These are phyloP conservation scores for Drosophila pruinosa DNA, from an alignment of 1,140 invertebrate genomes.

Conservation along the genomic window DNA sequence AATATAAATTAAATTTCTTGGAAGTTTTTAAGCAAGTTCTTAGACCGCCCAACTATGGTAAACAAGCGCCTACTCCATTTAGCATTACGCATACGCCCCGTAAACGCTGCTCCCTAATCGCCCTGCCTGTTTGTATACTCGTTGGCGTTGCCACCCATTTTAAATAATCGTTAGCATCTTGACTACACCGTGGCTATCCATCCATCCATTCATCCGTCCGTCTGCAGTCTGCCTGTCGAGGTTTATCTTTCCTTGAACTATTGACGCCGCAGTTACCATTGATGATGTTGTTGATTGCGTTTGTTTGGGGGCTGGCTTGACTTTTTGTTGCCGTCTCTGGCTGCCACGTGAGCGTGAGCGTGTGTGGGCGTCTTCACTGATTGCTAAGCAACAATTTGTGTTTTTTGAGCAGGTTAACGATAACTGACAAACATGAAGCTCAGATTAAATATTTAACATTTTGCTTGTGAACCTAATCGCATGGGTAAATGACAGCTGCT, in stretches of 20 bases:
- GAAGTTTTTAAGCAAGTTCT: constrained; percentile 12
- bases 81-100: constrained; percentile 42
- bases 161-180: constrained; percentile 27
- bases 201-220: background rate
- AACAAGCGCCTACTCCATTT: constrained; percentile 15
- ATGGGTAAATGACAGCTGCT: constrained; percentile 39
- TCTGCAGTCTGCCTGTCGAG: background rate
- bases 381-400: constrained; percentile 52
- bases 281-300: constrained; percentile 58
- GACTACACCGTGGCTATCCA: background rate
- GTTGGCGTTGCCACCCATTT: constrained; percentile 41
- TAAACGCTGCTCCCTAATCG: background rate
- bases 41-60: background rate
- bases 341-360: background rate
- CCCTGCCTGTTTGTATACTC: background rate
- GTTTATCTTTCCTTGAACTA: constrained; percentile 30
- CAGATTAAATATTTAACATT: constrained; percentile 57
- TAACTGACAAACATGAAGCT: constrained; percentile 60
- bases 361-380: constrained; percentile 24
- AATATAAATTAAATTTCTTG: constrained; percentile 49
- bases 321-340: background rate
- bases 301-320: constrained; percentile 32
- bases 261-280: constrained; percentile 45
- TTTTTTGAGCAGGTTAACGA: constrained; percentile 46
- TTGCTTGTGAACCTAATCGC: constrained; percentile 43